Evolutionary conservation across 2,113 vertebrate genomes (phyloP).

Genomic region (Etia nguti): DNA sequence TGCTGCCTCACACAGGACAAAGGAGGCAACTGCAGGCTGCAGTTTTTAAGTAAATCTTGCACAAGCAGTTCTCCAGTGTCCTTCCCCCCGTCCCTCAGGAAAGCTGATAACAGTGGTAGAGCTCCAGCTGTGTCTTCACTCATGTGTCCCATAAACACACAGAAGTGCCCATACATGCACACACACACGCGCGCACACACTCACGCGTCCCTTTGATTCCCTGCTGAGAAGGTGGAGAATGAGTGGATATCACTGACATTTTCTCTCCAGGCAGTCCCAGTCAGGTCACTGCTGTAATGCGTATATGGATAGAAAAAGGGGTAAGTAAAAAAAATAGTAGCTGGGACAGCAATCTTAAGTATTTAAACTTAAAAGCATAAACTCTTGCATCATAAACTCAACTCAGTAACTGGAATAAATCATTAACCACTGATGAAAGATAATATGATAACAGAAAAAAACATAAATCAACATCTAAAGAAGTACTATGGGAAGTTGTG

Average conservation of each 20-base stretch:
- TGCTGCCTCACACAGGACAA: slow-evolving; percentile 70
- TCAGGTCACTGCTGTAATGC: slow-evolving; percentile 2
- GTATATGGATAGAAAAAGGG: neutral
- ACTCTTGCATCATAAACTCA: neutral
- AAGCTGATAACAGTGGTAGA: slow-evolving; percentile 34
- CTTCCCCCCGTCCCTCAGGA: slow-evolving; percentile 33
- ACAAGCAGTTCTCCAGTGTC: slow-evolving; percentile 33
- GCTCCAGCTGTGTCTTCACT: slow-evolving; percentile 51
- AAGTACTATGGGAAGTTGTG: neutral
- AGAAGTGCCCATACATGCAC: neutral
- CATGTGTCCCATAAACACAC: slow-evolving; percentile 13
- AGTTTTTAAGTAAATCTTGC: slow-evolving; percentile 26
- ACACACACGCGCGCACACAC: neutral
- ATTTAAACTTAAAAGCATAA: neutral
- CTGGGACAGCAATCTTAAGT: neutral
- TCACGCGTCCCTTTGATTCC: neutral
- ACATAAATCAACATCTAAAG: neutral
- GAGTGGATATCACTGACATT: slow-evolving; percentile 45
- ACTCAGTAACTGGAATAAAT: neutral
- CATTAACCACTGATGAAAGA: neutral
- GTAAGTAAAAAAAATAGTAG: neutral
- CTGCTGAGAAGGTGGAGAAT: slow-evolving; percentile 22
- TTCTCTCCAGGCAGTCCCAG: slow-evolving; percentile 29
- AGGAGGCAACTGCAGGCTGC: slow-evolving; percentile 28
- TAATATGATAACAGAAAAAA: neutral